These are phyloP conservation scores for Neodiprion pinetum DNA, from an alignment of 1,140 invertebrate genomes.

Conservation along the genomic window DNA sequence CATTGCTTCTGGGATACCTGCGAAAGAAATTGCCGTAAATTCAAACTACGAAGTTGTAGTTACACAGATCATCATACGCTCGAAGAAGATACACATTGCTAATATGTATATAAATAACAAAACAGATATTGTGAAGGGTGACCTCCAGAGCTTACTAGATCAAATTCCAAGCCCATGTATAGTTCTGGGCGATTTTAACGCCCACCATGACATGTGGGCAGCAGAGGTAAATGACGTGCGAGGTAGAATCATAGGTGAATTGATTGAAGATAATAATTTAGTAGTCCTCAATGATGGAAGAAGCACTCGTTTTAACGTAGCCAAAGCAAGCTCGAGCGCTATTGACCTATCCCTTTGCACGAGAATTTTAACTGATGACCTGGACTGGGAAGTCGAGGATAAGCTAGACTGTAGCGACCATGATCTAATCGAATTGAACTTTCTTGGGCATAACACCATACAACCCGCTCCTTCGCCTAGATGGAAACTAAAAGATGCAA, in stretches of 20 bases:
- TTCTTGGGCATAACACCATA: constrained; percentile 10
- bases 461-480: constrained; percentile 20
- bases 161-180: constrained; percentile 46
- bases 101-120: constrained; percentile 43
- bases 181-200: constrained; percentile 44
- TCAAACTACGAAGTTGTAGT: constrained; percentile 41
- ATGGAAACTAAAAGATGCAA: constrained; percentile 39
- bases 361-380: constrained; percentile 29
- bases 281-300: constrained; percentile 39
- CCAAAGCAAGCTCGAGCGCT: constrained; percentile 31
- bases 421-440: constrained; percentile 36
- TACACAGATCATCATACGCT: constrained; percentile 26
- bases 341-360: constrained; percentile 41
- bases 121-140: constrained; percentile 19
- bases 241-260: constrained; percentile 38
- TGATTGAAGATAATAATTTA: constrained; percentile 30
- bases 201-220: constrained; percentile 45
- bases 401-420: constrained; percentile 45
- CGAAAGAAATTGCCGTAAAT: constrained; percentile 33
- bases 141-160: constrained; percentile 35
- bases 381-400: constrained; percentile 35
- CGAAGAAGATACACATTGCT: constrained; percentile 32
- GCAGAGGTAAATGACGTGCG: constrained; percentile 38
- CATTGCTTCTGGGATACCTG: constrained; percentile 31
- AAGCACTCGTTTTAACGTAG: constrained; percentile 39